Evolutionary conservation across 2,797 vertebrate genomes (phyloP).

Genomic region (Synaphobranchus kaupii): DNA sequence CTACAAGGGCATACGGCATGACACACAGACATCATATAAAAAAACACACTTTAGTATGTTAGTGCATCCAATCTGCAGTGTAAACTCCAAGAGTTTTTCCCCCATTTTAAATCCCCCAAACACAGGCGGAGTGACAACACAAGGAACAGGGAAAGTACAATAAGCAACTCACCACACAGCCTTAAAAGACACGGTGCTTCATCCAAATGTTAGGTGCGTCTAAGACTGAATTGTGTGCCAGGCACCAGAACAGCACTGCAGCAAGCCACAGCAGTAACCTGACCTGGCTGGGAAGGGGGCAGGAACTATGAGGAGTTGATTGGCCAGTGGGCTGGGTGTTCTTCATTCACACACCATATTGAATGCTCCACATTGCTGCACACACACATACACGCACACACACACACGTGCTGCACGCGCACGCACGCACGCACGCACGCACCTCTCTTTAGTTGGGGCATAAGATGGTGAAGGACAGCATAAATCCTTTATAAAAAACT

Average conservation of each 20-base stretch:
- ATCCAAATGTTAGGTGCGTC: neutral
- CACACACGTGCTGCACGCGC: no score
- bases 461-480: no score
- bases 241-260: neutral
- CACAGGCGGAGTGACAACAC: neutral
- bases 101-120: neutral
- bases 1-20: neutral
- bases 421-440: no score
- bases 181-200: neutral
- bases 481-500: no score
- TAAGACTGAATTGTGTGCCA: neutral
- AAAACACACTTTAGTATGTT: neutral
- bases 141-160: neutral
- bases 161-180: neutral
- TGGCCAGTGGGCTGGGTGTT: constrained; percentile 48
- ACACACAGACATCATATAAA: neutral
- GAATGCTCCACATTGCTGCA: neutral
- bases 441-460: no score
- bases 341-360: neutral
- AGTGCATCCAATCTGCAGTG: neutral
- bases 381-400: neutral
- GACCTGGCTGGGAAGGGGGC: constrained; percentile 59
- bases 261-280: constrained; percentile 57
- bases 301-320: constrained; percentile 66
- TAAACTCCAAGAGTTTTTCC: neutral